phyloP scores from a whole-genome alignment of 2,797 vertebrate species.

The Amblyraja radiata region DNA sequence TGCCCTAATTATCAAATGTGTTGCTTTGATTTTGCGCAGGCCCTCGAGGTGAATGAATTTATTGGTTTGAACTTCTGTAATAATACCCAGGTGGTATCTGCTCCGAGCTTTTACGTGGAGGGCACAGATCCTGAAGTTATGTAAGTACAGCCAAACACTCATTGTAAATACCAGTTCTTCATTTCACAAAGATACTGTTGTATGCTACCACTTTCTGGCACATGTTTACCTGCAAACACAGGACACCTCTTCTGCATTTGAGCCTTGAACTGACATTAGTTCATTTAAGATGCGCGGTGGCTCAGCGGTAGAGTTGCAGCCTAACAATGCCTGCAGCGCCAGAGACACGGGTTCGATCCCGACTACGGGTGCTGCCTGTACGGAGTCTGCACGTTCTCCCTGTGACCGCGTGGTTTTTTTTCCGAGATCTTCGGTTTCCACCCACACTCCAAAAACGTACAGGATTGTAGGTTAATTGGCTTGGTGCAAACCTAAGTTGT shows the following conservation, averaged over 20 bases:
- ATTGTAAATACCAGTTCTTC: background rate
- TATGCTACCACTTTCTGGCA: too few species aligned
- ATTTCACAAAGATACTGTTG: background rate
- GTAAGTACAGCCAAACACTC: background rate
- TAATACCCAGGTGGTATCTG: background rate
- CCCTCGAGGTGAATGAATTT: constrained; percentile 23
- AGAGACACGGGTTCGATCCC: too few species aligned
- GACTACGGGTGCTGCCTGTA: too few species aligned
- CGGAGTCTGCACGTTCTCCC: too few species aligned
- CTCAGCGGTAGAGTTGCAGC: too few species aligned
- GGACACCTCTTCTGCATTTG: background rate
- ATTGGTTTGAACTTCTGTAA: constrained; percentile 18
- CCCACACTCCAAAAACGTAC: too few species aligned
- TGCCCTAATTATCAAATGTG: background rate
- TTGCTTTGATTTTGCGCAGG: constrained; percentile 21
- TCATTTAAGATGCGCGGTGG: background rate
- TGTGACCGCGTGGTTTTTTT: too few species aligned
- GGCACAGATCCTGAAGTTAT: background rate
- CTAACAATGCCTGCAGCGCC: too few species aligned
- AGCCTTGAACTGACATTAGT: background rate
- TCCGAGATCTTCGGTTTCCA: too few species aligned
- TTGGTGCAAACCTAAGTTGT: too few species aligned
- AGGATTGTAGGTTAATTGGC: too few species aligned
- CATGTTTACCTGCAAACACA: too few species aligned
- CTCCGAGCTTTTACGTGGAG: background rate